phyloP scores from a whole-genome alignment of 1,140 invertebrate genomes.

The Kradibia gibbosae region DNA sequence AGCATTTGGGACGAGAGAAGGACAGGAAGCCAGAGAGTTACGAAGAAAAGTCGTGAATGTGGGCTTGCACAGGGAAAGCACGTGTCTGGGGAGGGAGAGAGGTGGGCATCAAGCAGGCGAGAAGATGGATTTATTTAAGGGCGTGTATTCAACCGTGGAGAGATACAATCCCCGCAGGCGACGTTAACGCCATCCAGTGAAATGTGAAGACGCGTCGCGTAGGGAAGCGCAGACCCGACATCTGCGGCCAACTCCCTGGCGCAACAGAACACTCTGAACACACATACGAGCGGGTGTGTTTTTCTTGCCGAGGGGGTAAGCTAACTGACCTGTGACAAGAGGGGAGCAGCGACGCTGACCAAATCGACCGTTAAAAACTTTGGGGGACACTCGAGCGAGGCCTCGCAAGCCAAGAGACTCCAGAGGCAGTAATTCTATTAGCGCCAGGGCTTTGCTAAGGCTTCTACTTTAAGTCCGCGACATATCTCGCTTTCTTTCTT shows the following conservation, averaged over 20 bases:
- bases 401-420: not conserved
- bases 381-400: not conserved
- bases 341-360: slow-evolving; percentile 13
- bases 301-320: not conserved
- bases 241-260: slow-evolving; percentile 21
- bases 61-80: not conserved
- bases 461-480: not conserved
- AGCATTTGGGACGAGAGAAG: not conserved
- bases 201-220: not conserved
- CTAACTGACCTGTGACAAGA: slow-evolving; percentile 26
- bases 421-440: slow-evolving; percentile 68
- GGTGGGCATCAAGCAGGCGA: not conserved
- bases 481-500: not conserved
- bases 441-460: slow-evolving; percentile 48
- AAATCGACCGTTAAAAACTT: slow-evolving; percentile 22
- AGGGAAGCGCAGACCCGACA: not conserved
- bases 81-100: not conserved
- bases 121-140: slow-evolving; percentile 23
- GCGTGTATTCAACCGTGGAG: not conserved
- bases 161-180: not conserved
- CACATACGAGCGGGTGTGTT: not conserved
- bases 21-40: not conserved
- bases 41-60: too few relatives aligned
- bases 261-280: slow-evolving; percentile 1
- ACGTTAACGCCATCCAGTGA: not conserved